A percentile compares a stretch with the other conserved stretches of the same genome.
Conservation (phyloP, 2,888 invertebrate genomes). For the Clitarchus hookeri region DNA sequence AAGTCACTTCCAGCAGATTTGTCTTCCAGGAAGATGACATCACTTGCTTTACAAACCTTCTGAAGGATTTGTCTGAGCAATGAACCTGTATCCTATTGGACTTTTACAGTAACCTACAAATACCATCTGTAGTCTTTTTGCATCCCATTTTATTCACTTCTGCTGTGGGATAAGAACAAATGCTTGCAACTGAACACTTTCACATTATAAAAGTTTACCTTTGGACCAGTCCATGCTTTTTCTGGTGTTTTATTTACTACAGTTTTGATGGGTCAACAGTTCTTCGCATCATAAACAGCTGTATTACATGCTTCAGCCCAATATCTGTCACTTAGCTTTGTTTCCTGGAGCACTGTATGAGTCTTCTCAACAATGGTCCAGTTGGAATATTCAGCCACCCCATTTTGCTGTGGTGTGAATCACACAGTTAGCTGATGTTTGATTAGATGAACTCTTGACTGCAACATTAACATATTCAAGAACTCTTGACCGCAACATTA, state of each 20-base stretch:
- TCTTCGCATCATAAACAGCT: not conserved
- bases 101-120: not conserved
- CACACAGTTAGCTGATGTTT: not conserved
- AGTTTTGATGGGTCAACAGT: not conserved
- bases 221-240: not conserved
- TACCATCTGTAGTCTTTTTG: not conserved
- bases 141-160: not conserved
- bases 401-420: not conserved
- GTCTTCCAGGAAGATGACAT: no score
- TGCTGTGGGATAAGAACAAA: not conserved
- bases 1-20: no score
- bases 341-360: not conserved
- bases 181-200: not conserved
- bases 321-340: not conserved
- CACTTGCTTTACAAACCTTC: no score
- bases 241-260: not conserved
- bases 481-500: no score
- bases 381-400: not conserved
- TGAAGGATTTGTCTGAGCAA: no score
- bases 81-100: no score
- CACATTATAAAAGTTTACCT: not conserved
- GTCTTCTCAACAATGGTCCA: not conserved
- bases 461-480: no score
- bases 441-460: not conserved
- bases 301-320: not conserved